Percentiles rank a stretch among this genome's conserved stretches.
Conservation (phyloP, 23 tunicate species). For the Styela plicata region DNA sequence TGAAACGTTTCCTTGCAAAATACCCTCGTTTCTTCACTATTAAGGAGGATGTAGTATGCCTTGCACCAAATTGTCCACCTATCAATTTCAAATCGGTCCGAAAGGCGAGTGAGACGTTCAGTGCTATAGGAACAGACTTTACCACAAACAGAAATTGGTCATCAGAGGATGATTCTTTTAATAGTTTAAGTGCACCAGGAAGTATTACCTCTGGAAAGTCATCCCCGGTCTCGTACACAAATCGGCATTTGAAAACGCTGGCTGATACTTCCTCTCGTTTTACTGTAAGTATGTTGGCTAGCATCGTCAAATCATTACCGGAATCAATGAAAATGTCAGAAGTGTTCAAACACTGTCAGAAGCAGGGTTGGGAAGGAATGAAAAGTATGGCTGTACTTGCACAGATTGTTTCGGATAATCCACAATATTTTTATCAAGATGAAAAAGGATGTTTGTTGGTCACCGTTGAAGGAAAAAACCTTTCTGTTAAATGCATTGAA, state of each 20-base stretch:
- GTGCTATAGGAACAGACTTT: neutral
- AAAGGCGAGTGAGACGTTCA: neutral
- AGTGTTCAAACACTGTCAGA: slow-evolving; percentile 3
- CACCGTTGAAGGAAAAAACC: neutral
- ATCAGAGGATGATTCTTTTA: neutral
- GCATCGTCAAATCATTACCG: neutral
- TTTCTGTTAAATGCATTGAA: neutral
- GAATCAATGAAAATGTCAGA: slow-evolving; percentile 3
- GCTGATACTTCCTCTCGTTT: neutral
- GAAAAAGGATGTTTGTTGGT: neutral
- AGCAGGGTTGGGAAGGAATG: slow-evolving; percentile 12
- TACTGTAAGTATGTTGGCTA: neutral
- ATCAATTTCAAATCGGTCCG: neutral
- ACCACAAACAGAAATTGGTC: neutral
- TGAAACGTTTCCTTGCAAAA: slow-evolving; percentile 14
- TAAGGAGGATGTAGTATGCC: neutral
- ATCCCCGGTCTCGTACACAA: neutral
- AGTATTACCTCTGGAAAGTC: neutral
- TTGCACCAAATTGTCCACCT: neutral
- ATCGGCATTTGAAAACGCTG: neutral
- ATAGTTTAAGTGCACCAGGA: neutral
- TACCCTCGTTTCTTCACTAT: slow-evolving; percentile 15
- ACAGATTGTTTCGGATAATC: neutral
- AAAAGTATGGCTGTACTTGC: neutral
- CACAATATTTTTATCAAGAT: neutral